Conservation (phyloP, 2,797 vertebrate genomes). For the Rhynchonycteris naso region DNA sequence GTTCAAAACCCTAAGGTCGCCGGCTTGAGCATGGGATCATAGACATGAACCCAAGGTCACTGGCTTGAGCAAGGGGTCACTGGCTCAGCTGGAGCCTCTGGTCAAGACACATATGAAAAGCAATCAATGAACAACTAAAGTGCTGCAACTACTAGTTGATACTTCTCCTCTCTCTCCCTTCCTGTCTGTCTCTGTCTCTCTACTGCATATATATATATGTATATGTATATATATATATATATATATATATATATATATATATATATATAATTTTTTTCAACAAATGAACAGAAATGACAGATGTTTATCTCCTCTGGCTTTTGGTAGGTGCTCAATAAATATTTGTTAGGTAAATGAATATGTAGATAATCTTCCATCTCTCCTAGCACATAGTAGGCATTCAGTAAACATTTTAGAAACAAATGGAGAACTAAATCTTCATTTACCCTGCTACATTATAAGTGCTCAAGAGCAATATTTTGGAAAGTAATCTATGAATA, state of each 20-base stretch:
- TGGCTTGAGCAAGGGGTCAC: too few species aligned
- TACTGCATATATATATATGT: too few species aligned
- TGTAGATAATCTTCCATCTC: background rate
- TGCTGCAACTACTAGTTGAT: too few species aligned
- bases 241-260: background rate
- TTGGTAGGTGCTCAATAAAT: background rate
- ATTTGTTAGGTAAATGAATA: background rate
- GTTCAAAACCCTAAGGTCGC: too few species aligned
- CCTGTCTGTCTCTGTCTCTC: too few species aligned
- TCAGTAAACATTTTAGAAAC: background rate
- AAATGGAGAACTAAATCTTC: background rate
- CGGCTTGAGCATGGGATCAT: too few species aligned
- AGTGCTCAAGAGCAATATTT: background rate
- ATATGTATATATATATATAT: too few species aligned
- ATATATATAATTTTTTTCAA: slow-evolving; percentile 11
- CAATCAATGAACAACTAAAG: too few species aligned
- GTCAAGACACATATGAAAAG: too few species aligned
- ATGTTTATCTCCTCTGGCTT: background rate
- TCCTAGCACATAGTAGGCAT: background rate
- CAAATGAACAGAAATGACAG: background rate
- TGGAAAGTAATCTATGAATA: background rate
- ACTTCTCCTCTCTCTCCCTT: too few species aligned
- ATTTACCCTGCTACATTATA: background rate
- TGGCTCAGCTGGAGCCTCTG: too few species aligned
- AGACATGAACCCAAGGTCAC: too few species aligned